Evolutionary conservation across 2,888 invertebrate genomes (phyloP), one percentile per base, ranked within the genome.

Genomic region (Chorisops tibialis): DNA sequence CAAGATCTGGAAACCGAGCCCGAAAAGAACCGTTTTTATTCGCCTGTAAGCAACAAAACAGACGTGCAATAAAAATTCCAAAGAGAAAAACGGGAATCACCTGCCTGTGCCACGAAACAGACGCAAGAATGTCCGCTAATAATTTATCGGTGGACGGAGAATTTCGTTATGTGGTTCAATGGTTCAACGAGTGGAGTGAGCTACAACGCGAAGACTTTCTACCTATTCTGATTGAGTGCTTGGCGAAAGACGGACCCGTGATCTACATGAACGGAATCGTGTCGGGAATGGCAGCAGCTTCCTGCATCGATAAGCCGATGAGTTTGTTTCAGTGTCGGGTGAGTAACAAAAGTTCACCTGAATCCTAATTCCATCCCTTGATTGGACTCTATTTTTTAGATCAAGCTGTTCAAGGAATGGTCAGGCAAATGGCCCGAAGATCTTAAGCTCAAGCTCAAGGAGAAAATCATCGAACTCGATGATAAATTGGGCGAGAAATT

Each of bases 171-270:
- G 80, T 93, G 67, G 81, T 89, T 62, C 88, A 91, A 73, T 93
- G 93, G 93, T 93, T 93, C 72, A 84, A 85, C 71, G 92, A 93
- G 78, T 93, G 91, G 85, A 92, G 92, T 73, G 93, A 93, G 73
- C 82, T 93, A 75, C 93, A 93, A 74, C 82, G 89, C 61, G 87
- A 87, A 63, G 93, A 93, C 74, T 93, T 93, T 75, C 74, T 92
- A 64, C 87, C 88, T 0, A 83, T 92, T 63, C 78, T 93, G 45
- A 83, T 88, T 30, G 86, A 88, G 69, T 78, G 75, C 65, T 65
- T 78, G 38, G 69, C 69, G n/a, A 82, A 81, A 67, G 83, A 84
- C 67, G 81, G 81, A 4, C 80, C 83, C 9, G 81, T 82, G 11
- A 82, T 83, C 58, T 83, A 87, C 69, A 83, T 89, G 2, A 91